Evolutionary conservation across 2,888 invertebrate species (phyloP).

Genomic region (Macaria notata): DNA sequence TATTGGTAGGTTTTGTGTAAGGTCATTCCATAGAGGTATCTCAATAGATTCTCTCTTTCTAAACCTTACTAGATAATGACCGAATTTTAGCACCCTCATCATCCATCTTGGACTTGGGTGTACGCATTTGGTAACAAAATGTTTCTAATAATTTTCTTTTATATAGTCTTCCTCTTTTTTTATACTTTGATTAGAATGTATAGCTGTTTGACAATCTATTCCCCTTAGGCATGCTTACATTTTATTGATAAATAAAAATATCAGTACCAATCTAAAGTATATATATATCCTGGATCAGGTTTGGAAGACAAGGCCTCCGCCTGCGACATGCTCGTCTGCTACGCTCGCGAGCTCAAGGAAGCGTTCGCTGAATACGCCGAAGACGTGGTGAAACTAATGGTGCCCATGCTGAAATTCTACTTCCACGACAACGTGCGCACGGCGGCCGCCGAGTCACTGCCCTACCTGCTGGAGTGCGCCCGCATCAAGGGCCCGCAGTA

Average conservation of each 20-base stretch:
- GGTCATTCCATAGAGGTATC: slow-evolving; percentile 3
- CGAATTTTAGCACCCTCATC: slow-evolving; percentile 15
- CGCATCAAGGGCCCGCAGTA: slow-evolving; percentile 89
- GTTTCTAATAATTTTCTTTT: no score
- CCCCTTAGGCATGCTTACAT: no score
- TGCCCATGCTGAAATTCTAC: slow-evolving; percentile 95
- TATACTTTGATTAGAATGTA: no score
- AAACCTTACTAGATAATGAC: slow-evolving; percentile 17
- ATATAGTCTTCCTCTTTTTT: no score
- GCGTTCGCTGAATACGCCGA: slow-evolving; percentile 83
- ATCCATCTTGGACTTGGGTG: slow-evolving; percentile 16
- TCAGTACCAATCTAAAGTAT: no score
- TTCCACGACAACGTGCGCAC: slow-evolving; percentile 96
- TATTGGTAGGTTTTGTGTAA: slow-evolving; percentile 1
- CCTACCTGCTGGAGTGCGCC: slow-evolving; percentile 93
- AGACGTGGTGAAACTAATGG: slow-evolving; percentile 90
- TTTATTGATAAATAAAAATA: no score
- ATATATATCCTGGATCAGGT: slow-evolving; percentile 66
- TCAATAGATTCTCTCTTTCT: slow-evolving; percentile 6
- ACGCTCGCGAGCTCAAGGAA: slow-evolving; percentile 95
- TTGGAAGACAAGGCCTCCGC: slow-evolving; percentile 98
- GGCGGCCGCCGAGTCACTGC: slow-evolving; percentile 95
- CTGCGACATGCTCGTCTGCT: slow-evolving; percentile 98
- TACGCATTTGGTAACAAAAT: slow-evolving; percentile 22
- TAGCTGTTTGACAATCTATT: no score